Percentiles rank a stretch among this genome's conserved stretches.
These are phyloP conservation scores for Thinocorus orbignyianus DNA, from an alignment of 2,113 vertebrate species.

Conservation along the genomic window DNA sequence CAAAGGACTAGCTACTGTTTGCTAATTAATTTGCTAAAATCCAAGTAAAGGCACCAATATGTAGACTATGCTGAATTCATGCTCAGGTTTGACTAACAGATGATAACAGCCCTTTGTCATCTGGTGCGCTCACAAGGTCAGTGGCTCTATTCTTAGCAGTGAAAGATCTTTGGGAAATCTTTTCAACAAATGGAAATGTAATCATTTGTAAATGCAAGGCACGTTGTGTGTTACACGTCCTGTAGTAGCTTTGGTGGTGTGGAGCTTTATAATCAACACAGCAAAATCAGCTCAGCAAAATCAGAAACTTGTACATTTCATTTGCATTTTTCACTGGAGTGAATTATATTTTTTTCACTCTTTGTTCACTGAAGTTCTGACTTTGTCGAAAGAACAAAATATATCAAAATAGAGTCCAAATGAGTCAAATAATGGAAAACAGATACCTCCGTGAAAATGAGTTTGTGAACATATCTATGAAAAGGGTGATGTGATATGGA, in stretches of 20 bases:
- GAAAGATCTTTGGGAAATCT: background rate
- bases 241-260: background rate
- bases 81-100: background rate
- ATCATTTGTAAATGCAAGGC: background rate
- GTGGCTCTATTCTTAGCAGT: background rate
- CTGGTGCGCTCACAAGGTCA: background rate
- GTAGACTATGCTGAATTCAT: background rate
- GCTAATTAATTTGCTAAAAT: background rate
- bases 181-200: background rate
- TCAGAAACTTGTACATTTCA: background rate
- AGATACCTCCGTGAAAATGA: background rate
- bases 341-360: background rate
- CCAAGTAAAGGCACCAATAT: background rate
- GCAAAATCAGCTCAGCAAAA: background rate
- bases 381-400: background rate
- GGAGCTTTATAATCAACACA: background rate
- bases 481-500: background rate
- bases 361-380: background rate
- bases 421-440: background rate
- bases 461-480: background rate
- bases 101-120: background rate
- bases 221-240: rapidly evolving
- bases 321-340: background rate
- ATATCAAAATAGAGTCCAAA: background rate
- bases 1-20: background rate